phyloP scores from a whole-genome alignment of 1,140 invertebrate species.

The Neelides sp. region DNA sequence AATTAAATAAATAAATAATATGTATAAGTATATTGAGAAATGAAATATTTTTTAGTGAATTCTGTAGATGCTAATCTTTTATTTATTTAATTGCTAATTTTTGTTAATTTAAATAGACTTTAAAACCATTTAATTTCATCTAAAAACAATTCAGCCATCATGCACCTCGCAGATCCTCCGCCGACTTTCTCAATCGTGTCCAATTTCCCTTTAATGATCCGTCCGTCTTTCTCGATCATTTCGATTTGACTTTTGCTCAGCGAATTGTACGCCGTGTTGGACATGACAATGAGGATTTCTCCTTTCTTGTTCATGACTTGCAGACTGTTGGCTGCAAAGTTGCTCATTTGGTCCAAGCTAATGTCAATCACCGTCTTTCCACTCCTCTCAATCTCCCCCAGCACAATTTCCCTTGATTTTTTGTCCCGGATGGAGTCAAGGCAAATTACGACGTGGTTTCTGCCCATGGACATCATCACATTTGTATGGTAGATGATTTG shows the following conservation, averaged over 20 bases:
- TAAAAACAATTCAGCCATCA: slow-evolving; percentile 32
- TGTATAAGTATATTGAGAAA: too few relatives aligned
- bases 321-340: slow-evolving; percentile 30
- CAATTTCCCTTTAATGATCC: slow-evolving; percentile 23
- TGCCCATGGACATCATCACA: slow-evolving; percentile 30
- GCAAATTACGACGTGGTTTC: slow-evolving; percentile 26
- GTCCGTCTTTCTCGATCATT: slow-evolving; percentile 12
- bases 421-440: slow-evolving; percentile 22
- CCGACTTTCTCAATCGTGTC: slow-evolving; percentile 29
- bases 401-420: slow-evolving; percentile 10
- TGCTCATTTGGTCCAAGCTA: slow-evolving; percentile 23
- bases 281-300: slow-evolving; percentile 25
- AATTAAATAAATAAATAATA: too few relatives aligned
- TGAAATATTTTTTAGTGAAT: too few relatives aligned
- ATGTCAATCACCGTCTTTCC: slow-evolving; percentile 28
- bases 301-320: slow-evolving; percentile 18
- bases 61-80: too few relatives aligned
- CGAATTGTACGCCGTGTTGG: slow-evolving; percentile 17
- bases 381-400: slow-evolving; percentile 4
- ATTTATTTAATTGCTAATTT: too few relatives aligned
- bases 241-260: slow-evolving; percentile 23
- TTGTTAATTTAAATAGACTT: too few relatives aligned
- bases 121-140: neutral
- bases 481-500: slow-evolving; percentile 31
- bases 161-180: slow-evolving; percentile 31